Conservation (phyloP, 2,113 vertebrate species). For the Trematocara nigrifrons region DNA sequence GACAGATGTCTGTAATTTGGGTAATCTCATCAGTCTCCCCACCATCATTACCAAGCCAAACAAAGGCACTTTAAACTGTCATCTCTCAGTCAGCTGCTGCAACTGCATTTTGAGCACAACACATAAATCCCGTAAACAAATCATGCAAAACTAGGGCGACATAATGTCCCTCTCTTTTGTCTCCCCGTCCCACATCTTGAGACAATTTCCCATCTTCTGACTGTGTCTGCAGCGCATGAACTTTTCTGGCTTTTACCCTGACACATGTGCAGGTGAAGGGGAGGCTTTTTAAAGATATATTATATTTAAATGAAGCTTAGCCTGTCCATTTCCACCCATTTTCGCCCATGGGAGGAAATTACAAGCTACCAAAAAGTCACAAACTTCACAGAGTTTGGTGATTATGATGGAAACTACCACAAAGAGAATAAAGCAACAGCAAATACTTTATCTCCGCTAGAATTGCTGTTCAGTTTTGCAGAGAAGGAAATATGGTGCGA, state of each 20-base stretch:
- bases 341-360: not conserved
- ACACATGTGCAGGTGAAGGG: not conserved
- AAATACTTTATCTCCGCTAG: not conserved
- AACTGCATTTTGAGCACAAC: not conserved
- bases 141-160: not conserved
- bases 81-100: not conserved
- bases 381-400: not conserved
- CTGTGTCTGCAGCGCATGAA: rapidly evolving
- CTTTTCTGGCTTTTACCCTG: not conserved
- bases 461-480: not conserved
- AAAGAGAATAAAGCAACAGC: not conserved
- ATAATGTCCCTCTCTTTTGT: not conserved
- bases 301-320: not conserved
- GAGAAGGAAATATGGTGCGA: not conserved
- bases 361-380: not conserved
- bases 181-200: not conserved
- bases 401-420: not conserved
- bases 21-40: not conserved
- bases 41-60: not conserved
- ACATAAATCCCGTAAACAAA: not conserved
- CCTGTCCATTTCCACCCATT: not conserved
- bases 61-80: not conserved
- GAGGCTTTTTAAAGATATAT: not conserved
- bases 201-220: not conserved
- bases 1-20: not conserved